phyloP scores from a whole-genome alignment of 2,797 vertebrate genomes.

The Anguilla pacifica region DNA sequence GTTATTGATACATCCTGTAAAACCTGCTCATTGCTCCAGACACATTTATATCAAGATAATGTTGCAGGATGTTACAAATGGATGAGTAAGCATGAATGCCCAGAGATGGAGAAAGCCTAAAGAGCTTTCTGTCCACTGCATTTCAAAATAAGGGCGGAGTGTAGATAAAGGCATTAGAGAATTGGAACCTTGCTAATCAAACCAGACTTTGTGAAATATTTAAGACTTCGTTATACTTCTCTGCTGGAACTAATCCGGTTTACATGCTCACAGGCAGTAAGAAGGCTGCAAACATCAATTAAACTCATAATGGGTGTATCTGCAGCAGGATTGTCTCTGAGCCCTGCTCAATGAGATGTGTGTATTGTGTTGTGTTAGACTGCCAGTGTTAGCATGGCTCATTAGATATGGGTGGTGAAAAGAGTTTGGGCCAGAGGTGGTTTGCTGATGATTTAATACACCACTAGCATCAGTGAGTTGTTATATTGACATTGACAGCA shows the following conservation, averaged over 20 bases:
- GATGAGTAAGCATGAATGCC: slow-evolving; percentile 9
- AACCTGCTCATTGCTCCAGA: background rate
- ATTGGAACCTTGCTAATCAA: background rate
- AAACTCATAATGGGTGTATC: background rate
- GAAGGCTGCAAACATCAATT: background rate
- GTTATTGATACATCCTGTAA: background rate
- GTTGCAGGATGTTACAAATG: slow-evolving; percentile 7
- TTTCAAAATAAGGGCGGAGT: slow-evolving; percentile 9
- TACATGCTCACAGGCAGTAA: background rate
- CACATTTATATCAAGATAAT: slow-evolving; percentile 13
- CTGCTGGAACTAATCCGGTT: background rate
- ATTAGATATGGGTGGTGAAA: background rate
- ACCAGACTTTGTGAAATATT: background rate
- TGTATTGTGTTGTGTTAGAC: background rate
- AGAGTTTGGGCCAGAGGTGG: background rate
- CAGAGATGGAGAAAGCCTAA: background rate
- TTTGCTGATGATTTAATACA: background rate
- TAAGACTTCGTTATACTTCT: background rate
- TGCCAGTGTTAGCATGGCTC: background rate
- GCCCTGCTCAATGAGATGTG: background rate
- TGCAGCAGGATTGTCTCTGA: background rate
- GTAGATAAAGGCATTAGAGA: background rate
- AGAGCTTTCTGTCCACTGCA: background rate
- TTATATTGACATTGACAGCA: background rate
- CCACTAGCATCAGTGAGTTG: background rate